Evolutionary conservation across 2,888 invertebrate genomes (phyloP).

Genomic region (Epistrophe grossulariae): DNA sequence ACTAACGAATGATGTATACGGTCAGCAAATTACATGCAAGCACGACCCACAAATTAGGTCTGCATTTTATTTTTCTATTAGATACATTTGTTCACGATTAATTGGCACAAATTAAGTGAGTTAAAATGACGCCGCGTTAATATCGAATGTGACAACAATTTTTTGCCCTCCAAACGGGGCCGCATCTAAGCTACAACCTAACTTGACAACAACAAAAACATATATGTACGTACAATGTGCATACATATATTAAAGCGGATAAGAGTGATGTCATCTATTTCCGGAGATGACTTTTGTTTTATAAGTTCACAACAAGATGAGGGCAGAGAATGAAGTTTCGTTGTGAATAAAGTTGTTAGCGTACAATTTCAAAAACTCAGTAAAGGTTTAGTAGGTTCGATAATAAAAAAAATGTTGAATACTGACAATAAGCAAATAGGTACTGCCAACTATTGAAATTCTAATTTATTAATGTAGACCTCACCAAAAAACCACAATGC

Average conservation of each 20-base stretch:
- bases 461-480: constrained; percentile 23
- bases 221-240: neutral
- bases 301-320: constrained; percentile 57
- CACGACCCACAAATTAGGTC: constrained; percentile 47
- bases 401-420: neutral
- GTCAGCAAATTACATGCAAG: constrained; percentile 36
- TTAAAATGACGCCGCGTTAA: constrained; percentile 57
- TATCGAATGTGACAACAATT: constrained; percentile 28
- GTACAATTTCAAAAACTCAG: constrained; percentile 1
- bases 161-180: constrained; percentile 29
- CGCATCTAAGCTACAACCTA: constrained; percentile 14
- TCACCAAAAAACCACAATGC: constrained; percentile 29
- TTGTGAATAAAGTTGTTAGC: constrained; percentile 50
- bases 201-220: constrained; percentile 12
- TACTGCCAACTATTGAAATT: neutral
- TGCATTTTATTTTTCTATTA: constrained; percentile 67
- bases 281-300: constrained; percentile 58
- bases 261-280: constrained; percentile 71
- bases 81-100: constrained; percentile 70
- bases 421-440: neutral
- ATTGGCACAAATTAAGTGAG: constrained; percentile 74
- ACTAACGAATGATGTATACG: constrained; percentile 44
- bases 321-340: constrained; percentile 29
- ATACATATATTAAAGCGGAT: neutral
- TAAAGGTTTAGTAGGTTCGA: neutral